These are phyloP conservation scores for Sussaba pulchella DNA, from an alignment of 2,888 invertebrate genomes.

Conservation along the genomic window DNA sequence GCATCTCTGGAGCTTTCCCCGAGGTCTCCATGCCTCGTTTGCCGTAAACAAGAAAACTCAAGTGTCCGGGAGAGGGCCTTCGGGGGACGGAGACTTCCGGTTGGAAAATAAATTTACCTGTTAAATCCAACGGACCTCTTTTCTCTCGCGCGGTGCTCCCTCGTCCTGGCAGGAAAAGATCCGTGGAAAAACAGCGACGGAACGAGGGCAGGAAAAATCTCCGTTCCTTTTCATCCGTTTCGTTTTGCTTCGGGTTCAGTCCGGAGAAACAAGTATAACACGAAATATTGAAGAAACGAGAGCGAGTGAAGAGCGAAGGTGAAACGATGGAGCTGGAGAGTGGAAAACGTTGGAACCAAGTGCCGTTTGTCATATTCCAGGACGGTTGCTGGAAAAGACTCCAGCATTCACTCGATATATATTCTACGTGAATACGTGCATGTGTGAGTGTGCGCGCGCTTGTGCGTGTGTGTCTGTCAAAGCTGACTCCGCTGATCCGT, in stretches of 20 bases:
- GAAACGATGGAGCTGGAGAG: constrained; percentile 18
- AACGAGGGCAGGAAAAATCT: constrained; percentile 36
- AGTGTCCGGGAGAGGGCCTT: constrained; percentile 56
- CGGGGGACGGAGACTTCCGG: constrained; percentile 75
- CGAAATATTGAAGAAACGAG: constrained; percentile 32
- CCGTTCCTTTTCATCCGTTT: constrained; percentile 34
- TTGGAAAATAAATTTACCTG: constrained; percentile 79
- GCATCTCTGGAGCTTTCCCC: constrained; percentile 42
- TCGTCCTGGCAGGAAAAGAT: constrained; percentile 45
- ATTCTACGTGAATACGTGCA: not conserved
- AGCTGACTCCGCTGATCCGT: not conserved
- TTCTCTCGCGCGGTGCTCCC: constrained; percentile 47
- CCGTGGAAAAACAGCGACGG: constrained; percentile 27
- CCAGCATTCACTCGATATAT: constrained; percentile 9
- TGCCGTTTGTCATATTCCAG: constrained; percentile 53
- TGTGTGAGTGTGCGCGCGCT: no score
- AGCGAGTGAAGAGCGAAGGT: constrained; percentile 7
- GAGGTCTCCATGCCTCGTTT: constrained; percentile 66
- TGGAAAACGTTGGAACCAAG: constrained; percentile 1
- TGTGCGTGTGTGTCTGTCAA: no score
- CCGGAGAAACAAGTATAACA: constrained; percentile 23
- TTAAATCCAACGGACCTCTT: constrained; percentile 72
- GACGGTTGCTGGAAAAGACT: not conserved
- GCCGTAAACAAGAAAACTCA: constrained; percentile 68
- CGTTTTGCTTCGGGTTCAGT: constrained; percentile 17